Evolutionary conservation across 2,113 vertebrate genomes (phyloP).

Genomic region (Cololabis saira): DNA sequence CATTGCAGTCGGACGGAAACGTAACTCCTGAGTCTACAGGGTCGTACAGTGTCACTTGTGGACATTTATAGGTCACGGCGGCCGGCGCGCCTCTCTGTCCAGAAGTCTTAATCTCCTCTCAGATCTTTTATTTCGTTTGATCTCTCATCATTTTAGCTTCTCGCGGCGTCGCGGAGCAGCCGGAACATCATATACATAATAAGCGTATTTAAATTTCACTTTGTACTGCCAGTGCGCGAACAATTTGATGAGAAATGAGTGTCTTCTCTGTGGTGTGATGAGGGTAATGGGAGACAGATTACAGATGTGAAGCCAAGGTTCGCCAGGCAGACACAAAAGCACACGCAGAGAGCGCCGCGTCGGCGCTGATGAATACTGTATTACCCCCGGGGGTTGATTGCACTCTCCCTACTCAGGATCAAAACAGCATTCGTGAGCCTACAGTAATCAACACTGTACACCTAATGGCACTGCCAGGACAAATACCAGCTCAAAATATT

Average conservation of each 20-base stretch:
- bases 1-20: too few relatives aligned
- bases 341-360: constrained; percentile 1
- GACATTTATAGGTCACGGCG: background rate
- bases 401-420: constrained; percentile 23
- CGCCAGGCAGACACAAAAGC: constrained; percentile 30
- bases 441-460: constrained; percentile 14
- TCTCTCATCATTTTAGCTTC: background rate
- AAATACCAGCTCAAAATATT: background rate
- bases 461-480: constrained; percentile 6
- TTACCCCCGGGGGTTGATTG: constrained; percentile 44
- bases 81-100: background rate
- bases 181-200: background rate
- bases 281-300: constrained; percentile 19
- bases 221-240: background rate
- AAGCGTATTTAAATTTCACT: background rate
- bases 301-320: constrained; percentile 32
- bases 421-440: constrained; percentile 21
- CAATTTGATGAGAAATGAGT: background rate
- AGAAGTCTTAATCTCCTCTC: background rate
- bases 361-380: constrained; percentile 58
- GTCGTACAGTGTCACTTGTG: too few relatives aligned
- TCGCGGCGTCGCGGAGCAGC: background rate
- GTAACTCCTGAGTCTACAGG: too few relatives aligned
- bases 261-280: background rate
- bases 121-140: constrained; percentile 1